phyloP scores from a whole-genome alignment of 2,113 vertebrate genomes.

The Melanerpes aurifrons region DNA sequence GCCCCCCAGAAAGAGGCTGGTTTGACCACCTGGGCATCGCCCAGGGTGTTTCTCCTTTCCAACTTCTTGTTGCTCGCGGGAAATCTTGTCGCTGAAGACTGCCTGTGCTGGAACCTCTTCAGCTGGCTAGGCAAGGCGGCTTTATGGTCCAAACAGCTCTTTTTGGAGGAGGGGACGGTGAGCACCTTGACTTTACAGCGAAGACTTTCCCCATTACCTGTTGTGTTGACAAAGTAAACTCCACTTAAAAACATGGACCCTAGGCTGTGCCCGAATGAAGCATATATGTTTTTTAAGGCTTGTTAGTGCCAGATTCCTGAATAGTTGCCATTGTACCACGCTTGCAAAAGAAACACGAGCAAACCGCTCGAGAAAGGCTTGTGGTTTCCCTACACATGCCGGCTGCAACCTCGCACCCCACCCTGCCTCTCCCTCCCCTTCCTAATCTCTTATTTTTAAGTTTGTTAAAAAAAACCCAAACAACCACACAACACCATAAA shows the following conservation, averaged over 20 bases:
- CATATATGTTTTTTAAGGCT: slow-evolving; percentile 41
- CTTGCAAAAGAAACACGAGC: slow-evolving; percentile 36
- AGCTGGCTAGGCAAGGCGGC: neutral
- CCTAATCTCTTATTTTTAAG: slow-evolving; percentile 20
- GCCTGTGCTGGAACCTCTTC: neutral
- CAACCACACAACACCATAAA: neutral
- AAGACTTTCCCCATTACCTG: neutral
- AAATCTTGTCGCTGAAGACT: neutral
- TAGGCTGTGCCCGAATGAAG: neutral
- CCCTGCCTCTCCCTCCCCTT: neutral
- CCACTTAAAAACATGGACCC: neutral
- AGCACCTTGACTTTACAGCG: neutral
- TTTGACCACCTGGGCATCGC: neutral
- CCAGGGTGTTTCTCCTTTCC: neutral
- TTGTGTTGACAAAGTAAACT: neutral
- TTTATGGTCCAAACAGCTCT: neutral
- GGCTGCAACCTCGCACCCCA: slow-evolving; percentile 35
- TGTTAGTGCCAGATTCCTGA: slow-evolving; percentile 30
- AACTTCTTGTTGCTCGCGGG: neutral
- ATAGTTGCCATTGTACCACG: slow-evolving; percentile 42
- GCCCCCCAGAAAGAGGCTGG: rapidly evolving
- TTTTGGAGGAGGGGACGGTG: neutral
- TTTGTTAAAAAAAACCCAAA: no score
- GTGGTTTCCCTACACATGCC: slow-evolving; percentile 50
- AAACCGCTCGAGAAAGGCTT: slow-evolving; percentile 31